Evolutionary conservation across 1,140 invertebrate species (phyloP).

Genomic region (Vanessa tameamea): DNA sequence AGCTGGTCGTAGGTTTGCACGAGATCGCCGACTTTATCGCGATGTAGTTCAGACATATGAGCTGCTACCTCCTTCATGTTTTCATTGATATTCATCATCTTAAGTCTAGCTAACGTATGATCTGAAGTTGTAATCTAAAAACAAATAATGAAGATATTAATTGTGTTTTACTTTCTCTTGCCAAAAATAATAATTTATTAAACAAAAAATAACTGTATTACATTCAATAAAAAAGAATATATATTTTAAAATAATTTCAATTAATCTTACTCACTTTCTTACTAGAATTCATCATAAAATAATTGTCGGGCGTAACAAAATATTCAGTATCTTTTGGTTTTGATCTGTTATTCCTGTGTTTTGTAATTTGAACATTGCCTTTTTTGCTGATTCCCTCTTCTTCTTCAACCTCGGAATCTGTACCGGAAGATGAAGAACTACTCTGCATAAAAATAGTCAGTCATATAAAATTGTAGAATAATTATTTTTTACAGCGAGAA

Average conservation of each 20-base stretch:
- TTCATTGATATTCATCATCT: conserved; percentile 86
- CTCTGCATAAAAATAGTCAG: conserved; percentile 14
- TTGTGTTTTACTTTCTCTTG: not conserved
- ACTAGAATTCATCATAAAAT: conserved; percentile 83
- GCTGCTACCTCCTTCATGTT: conserved; percentile 81
- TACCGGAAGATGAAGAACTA: conserved; percentile 41
- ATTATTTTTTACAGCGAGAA: not conserved
- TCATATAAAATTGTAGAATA: not conserved
- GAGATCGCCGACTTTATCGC: conserved; percentile 78
- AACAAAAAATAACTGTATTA: conserved; percentile 17
- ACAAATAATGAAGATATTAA: not conserved
- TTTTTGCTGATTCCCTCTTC: conserved; percentile 48
- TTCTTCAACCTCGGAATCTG: conserved; percentile 41
- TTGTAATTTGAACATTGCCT: conserved; percentile 37
- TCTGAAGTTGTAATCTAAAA: conserved; percentile 87
- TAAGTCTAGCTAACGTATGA: conserved; percentile 88
- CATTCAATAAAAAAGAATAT: conserved; percentile 1
- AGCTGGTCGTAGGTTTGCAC: conserved; percentile 79
- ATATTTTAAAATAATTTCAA: not conserved
- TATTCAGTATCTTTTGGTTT: conserved; percentile 77
- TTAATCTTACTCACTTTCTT: conserved; percentile 72
- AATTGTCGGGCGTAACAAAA: conserved; percentile 84
- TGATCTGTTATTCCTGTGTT: conserved; percentile 39
- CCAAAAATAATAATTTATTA: not conserved
- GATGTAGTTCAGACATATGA: conserved; percentile 82